Base-by-base conservation (phyloP, 2,888 invertebrate genomes). In the Ischnus inquisitorius region DNA sequence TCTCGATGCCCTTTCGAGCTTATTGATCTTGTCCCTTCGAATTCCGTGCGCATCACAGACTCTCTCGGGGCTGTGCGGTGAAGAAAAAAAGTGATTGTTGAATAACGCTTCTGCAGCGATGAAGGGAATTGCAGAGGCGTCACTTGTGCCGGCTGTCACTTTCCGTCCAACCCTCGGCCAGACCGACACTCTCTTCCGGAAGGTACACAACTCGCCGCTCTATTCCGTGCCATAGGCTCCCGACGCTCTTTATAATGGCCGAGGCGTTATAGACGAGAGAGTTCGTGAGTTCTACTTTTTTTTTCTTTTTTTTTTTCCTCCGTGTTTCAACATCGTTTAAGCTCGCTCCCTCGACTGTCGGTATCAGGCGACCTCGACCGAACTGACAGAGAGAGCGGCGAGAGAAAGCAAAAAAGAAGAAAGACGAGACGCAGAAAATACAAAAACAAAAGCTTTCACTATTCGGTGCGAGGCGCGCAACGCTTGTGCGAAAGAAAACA, bases 191-290 rank as follows among this genome's bases (percentile, higher is more conserved):
- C 69, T 57, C 25, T 14, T 39, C 71, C 34, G 72, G 22, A 22
- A 39, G 16, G 8, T 43, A 72, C 60, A 34, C 48, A 28, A 22
- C 25, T 76, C 34, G 65, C 22, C 39, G 57, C 16, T 80, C 57
- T 51, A 67, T 69, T 69, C 68, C 16, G n/a, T 10, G 19, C 19
- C 10, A 43, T 43, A 46, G 51, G 1, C 65, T 34, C 34, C 34
- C 69, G 16, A 22, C 34, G 71, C 54, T 74, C 72, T 74, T 81
- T 54, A 71, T 72, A 74, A 77, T 57, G 46, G 80, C 22, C 43
- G 34, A 68, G 72, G 72, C 62, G 72, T 60, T 68, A 77, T 68
- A 76, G 75, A 77, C 71, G 72, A 68, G 62, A 69, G 64, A 67
- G 48, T 67, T 62, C 60, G 34, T 22, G 16, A 22, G 19, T 25